Evolutionary conservation across 2,888 invertebrate genomes (phyloP).

Genomic region (Sipha maydis): DNA sequence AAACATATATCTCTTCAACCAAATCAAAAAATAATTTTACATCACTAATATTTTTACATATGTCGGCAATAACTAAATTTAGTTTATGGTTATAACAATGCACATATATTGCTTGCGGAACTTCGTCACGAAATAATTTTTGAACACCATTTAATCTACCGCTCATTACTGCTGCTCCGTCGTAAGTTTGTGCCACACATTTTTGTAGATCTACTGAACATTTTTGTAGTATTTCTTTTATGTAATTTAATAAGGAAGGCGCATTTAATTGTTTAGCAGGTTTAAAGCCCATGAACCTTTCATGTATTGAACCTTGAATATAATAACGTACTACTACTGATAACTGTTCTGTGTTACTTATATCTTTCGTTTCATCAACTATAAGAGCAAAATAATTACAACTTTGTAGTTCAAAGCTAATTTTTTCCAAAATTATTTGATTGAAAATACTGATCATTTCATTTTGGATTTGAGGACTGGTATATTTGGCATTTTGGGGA

Average conservation of each 20-base stretch:
- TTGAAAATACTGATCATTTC: slow-evolving; percentile 40
- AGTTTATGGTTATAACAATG: no score
- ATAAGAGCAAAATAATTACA: slow-evolving; percentile 41
- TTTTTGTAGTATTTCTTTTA: slow-evolving; percentile 14
- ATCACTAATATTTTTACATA: no score
- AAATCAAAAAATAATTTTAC: no score
- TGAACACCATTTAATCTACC: slow-evolving; percentile 53
- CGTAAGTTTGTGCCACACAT: background rate
- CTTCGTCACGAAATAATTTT: slow-evolving; percentile 51
- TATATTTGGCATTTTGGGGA: slow-evolving; percentile 34
- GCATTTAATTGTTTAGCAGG: no score
- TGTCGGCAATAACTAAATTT: no score
- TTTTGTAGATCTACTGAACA: slow-evolving; percentile 38
- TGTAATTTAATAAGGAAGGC: no score
- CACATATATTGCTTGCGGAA: slow-evolving; percentile 49
- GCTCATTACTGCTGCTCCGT: slow-evolving; percentile 37
- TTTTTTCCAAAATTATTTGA: background rate
- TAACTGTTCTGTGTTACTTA: slow-evolving; percentile 14
- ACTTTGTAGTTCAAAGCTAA: slow-evolving; percentile 7
- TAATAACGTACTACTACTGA: no score
- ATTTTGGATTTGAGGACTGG: slow-evolving; percentile 46
- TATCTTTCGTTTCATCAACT: slow-evolving; percentile 46
- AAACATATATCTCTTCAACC: no score
- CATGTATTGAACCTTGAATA: no score
- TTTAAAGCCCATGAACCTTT: no score